A percentile compares a stretch with the other conserved stretches of the same genome.
phyloP scores from a whole-genome alignment of 2,888 invertebrate genomes.

The Holacanthella duospinosa region DNA sequence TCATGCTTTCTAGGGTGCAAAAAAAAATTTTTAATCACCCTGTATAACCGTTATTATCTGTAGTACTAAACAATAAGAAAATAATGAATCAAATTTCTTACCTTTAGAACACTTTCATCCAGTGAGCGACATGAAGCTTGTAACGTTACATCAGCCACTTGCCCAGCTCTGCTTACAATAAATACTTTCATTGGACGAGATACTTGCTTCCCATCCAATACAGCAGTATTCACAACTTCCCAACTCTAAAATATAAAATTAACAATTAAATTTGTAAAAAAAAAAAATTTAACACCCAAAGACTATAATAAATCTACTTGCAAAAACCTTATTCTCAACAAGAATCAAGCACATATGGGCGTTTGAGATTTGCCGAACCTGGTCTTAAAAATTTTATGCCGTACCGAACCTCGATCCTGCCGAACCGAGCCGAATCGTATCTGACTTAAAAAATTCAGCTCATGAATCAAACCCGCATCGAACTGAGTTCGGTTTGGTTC shows the following conservation, averaged over 20 bases:
- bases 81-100: too few relatives aligned
- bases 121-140: conserved; percentile 90
- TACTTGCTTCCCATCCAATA: conserved; percentile 84
- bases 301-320: neutral
- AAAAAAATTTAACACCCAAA: neutral
- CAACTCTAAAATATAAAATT: conserved; percentile 58
- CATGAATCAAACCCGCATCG: too few relatives aligned
- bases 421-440: too few relatives aligned
- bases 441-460: too few relatives aligned
- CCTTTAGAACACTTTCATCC: conserved; percentile 92
- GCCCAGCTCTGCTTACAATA: conserved; percentile 86
- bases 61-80: too few relatives aligned
- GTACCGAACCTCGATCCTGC: too few relatives aligned
- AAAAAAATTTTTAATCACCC: too few relatives aligned
- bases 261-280: neutral
- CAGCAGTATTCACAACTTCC: conserved; percentile 91
- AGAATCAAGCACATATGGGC: neutral
- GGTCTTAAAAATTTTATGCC: too few relatives aligned
- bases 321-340: neutral
- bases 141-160: conserved; percentile 86
- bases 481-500: too few relatives aligned
- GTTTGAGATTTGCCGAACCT: too few relatives aligned
- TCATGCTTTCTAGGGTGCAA: too few relatives aligned
- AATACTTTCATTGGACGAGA: conserved; percentile 91
- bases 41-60: too few relatives aligned